Evolutionary conservation across 35 echinoderm and acorn worm species (phyloP), one percentile per base, ranked within the genome.

Genomic region (Strongylocentrotus purpuratus): DNA sequence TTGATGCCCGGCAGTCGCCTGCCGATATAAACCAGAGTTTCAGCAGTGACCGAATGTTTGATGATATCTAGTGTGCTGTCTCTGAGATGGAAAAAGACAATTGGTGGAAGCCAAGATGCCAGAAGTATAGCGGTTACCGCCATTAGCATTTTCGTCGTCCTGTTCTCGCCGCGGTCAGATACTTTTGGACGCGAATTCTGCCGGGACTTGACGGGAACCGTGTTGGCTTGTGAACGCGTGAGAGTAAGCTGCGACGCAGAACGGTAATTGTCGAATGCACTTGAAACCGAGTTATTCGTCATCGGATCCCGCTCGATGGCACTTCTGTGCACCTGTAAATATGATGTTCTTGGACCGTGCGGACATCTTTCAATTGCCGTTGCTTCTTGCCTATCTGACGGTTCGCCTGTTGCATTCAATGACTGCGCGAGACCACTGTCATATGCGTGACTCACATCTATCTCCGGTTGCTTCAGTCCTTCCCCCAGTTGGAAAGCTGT

Each of bases 101-200:
- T 93, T 2, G 91, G 91, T 46, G 91, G 91, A 32, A 93, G 48
- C 91, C 91, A 93, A 5, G 91, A 50, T 13, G 91, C 91, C 48
- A 93, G 48, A 58, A 93, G 91, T 46, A 93, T 93, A 31, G 46
- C 91, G 20, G 91, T 93, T 28, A 93, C 91, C 47, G 48, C 91
- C 91, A 93, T 93, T 8, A 93, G 91, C 91, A 93, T 93, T 46
- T 93, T 93, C 17, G 91, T 93, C 11, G 91, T 93, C n/a, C 91
- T 18, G 91, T 93, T 93, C 48, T 93, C 91, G 4, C 91, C 91
- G 31, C 91, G 91, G 31, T 93, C 91, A 31, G 91, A 48, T 10
- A 89, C 2, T 45, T 89, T 89, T 17, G 10, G 87, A 33, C 33
- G 87, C 18, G 65, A 78, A n/a, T 28, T 28, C 25, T 10, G 52